These are phyloP conservation scores for Polypedilum vanderplanki DNA, from an alignment of 1,140 invertebrate species.

Conservation along the genomic window DNA sequence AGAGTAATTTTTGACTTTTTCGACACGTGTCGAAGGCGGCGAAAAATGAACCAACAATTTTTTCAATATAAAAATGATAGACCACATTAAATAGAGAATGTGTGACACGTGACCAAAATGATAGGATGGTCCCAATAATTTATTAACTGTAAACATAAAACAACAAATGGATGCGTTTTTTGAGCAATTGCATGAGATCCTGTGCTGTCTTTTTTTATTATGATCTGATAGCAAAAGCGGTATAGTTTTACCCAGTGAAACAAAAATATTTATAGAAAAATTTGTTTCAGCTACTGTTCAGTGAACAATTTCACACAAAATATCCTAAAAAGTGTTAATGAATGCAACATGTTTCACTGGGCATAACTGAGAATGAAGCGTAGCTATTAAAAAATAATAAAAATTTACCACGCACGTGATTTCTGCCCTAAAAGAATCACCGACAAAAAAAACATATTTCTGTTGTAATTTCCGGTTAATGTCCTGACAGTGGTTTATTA, in stretches of 20 bases:
- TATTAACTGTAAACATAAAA: slow-evolving; percentile 18
- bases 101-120: background rate
- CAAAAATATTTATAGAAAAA: too few relatives aligned
- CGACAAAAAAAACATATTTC: background rate
- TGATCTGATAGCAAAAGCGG: too few relatives aligned
- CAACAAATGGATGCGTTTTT: background rate
- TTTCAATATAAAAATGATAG: background rate
- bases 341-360: too few relatives aligned
- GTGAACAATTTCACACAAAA: too few relatives aligned
- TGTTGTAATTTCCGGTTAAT: slow-evolving; percentile 22
- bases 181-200: background rate
- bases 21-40: slow-evolving; percentile 9
- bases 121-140: background rate
- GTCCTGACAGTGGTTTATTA: background rate
- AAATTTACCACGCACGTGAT: slow-evolving; percentile 5
- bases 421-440: slow-evolving; percentile 6
- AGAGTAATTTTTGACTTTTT: background rate
- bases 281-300: too few relatives aligned
- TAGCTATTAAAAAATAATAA: too few relatives aligned
- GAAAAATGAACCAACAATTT: background rate
- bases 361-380: too few relatives aligned
- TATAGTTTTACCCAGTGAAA: too few relatives aligned
- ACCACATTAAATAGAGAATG: slow-evolving; percentile 8
- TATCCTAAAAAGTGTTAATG: too few relatives aligned
- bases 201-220: background rate